A percentile compares a stretch with the other conserved stretches of the same genome.
phyloP scores from a whole-genome alignment of 2,113 vertebrate genomes.

The Apaloderma vittatum region DNA sequence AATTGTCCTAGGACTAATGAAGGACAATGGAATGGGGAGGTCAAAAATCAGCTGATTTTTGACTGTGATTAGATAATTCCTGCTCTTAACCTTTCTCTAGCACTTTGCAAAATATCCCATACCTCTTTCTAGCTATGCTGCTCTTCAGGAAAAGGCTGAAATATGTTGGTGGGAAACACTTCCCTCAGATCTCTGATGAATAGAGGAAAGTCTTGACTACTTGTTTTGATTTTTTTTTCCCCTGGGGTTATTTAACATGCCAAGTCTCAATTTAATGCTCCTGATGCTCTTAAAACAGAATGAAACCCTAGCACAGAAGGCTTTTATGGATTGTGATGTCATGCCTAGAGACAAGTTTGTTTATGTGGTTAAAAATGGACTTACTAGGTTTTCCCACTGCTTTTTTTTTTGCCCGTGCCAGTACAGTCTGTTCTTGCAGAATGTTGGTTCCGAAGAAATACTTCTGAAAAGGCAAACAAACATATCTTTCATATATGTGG shows the following conservation, averaged over 20 bases:
- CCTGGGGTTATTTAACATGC: background rate
- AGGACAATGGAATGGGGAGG: background rate
- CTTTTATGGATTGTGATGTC: conserved; percentile 34
- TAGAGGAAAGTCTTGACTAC: background rate
- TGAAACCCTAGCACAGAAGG: conserved; percentile 1
- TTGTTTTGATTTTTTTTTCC: background rate
- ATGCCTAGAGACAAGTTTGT: conserved; percentile 50
- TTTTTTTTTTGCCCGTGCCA: background rate
- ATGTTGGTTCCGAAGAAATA: background rate
- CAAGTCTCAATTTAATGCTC: conserved; percentile 48
- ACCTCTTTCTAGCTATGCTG: background rate
- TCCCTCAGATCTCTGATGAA: background rate
- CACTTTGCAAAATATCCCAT: background rate
- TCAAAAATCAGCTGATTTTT: background rate
- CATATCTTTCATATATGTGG: background rate
- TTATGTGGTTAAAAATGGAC: conserved; percentile 18
- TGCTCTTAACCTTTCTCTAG: background rate
- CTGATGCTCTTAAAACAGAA: conserved; percentile 13
- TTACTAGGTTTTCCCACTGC: conserved; percentile 28
- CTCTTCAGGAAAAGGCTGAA: conserved; percentile 14
- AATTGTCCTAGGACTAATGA: background rate
- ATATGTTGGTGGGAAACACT: background rate
- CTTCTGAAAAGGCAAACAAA: background rate
- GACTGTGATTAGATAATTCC: background rate
- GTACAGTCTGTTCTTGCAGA: conserved; percentile 26